Percentiles rank a stretch among this genome's conserved stretches.
Conservation (phyloP, 2,888 invertebrate genomes). For the Tortrix viridana region DNA sequence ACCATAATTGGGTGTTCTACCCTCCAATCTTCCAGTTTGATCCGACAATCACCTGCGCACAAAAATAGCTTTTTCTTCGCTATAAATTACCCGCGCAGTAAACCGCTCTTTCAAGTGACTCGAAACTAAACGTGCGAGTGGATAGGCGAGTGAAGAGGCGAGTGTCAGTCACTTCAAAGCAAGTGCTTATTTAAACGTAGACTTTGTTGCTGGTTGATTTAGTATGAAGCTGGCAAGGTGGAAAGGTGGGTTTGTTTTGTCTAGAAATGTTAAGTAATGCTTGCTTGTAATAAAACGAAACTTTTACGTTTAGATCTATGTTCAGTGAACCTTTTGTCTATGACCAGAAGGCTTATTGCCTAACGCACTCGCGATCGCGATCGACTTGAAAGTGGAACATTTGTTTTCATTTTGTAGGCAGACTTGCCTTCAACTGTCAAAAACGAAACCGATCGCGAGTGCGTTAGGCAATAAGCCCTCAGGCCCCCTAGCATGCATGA, state of each 20-base stretch:
- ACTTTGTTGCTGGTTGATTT: conserved; percentile 56
- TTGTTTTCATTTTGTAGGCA: too few relatives aligned
- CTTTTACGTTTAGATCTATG: not conserved
- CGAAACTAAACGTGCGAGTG: conserved; percentile 33
- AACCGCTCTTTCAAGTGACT: conserved; percentile 38
- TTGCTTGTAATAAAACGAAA: not conserved
- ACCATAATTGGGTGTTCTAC: not conserved
- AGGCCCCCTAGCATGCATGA: too few relatives aligned
- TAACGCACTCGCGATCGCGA: too few relatives aligned
- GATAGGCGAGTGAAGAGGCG: conserved; percentile 29
- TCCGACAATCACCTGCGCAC: conserved; percentile 31
- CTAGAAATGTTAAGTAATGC: conserved; percentile 23
- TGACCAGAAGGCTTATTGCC: too few relatives aligned
- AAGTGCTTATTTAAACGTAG: conserved; percentile 61
- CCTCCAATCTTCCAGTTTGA: conserved; percentile 8
- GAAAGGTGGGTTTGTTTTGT: conserved; percentile 24
- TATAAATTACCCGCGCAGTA: conserved; percentile 32
- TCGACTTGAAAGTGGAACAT: too few relatives aligned
- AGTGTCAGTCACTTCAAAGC: conserved; percentile 36
- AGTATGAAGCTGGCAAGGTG: conserved; percentile 6
- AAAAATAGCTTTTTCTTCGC: conserved; percentile 26
- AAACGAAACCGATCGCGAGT: too few relatives aligned
- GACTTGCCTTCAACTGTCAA: too few relatives aligned
- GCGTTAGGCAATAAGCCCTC: too few relatives aligned
- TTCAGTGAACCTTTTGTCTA: not conserved